Evolutionary conservation across 2,888 invertebrate species (phyloP).

Genomic region (Lycocerus yunnanus): DNA sequence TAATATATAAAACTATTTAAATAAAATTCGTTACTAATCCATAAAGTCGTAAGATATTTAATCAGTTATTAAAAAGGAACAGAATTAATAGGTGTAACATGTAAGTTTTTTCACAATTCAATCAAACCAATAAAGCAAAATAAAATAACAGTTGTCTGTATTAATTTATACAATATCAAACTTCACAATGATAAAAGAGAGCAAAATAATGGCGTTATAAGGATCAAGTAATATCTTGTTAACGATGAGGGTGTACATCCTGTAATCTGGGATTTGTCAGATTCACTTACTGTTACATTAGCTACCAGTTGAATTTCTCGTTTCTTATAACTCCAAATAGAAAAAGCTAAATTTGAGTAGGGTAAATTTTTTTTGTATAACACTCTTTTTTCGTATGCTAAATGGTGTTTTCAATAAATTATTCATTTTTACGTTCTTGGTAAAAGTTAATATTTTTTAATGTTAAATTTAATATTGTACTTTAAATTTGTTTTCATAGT

Average conservation of each 20-base stretch:
- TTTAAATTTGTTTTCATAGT: too few relatives aligned
- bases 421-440: not conserved
- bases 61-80: too few relatives aligned
- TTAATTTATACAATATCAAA: not conserved
- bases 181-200: not conserved
- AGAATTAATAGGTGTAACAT: too few relatives aligned
- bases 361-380: not conserved
- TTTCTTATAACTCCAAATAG: not conserved
- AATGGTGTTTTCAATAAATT: not conserved
- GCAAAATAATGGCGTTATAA: constrained; percentile 22
- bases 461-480: not conserved
- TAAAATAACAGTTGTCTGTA: not conserved
- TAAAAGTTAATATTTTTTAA: not conserved
- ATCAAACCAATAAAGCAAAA: not conserved
- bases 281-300: constrained; percentile 25
- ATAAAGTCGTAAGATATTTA: too few relatives aligned
- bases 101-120: too few relatives aligned
- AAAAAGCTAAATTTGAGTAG: not conserved
- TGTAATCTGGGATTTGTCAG: constrained; percentile 32
- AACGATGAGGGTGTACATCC: constrained; percentile 29
- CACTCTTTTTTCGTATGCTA: not conserved
- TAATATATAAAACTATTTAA: too few relatives aligned
- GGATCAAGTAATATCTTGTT: constrained; percentile 29
- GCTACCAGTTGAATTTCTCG: constrained; percentile 17
- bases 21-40: too few relatives aligned